These are phyloP conservation scores for Dastarcus helophoroides DNA, from an alignment of 2,888 invertebrate genomes.

Conservation along the genomic window DNA sequence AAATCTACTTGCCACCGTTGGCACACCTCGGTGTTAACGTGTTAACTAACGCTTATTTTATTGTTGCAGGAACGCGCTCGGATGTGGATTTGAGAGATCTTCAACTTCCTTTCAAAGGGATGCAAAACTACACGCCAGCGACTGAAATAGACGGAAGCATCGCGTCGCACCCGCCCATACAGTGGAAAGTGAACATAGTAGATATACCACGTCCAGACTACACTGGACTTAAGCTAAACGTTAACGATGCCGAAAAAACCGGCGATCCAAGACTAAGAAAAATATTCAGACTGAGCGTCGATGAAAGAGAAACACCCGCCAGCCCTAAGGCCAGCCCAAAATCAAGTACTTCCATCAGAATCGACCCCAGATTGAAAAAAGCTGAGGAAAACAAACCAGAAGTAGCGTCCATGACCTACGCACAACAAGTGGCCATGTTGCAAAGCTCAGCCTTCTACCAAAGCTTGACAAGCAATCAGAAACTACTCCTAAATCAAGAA, in stretches of 20 bases:
- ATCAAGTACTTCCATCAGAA: slow-evolving; percentile 15
- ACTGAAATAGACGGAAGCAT: slow-evolving; percentile 79
- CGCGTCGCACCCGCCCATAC: slow-evolving; percentile 62
- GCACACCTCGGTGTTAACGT: too few species aligned
- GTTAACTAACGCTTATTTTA: too few species aligned
- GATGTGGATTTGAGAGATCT: slow-evolving; percentile 67
- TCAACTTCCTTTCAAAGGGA: slow-evolving; percentile 63
- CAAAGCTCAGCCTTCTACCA: slow-evolving; percentile 61
- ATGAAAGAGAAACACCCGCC: slow-evolving; percentile 48
- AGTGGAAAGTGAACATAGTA: slow-evolving; percentile 48
- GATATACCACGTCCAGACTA: slow-evolving; percentile 66
- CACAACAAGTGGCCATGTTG: slow-evolving; percentile 51
- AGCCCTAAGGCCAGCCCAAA: slow-evolving; percentile 37
- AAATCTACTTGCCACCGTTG: too few species aligned
- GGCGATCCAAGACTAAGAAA: slow-evolving; percentile 66
- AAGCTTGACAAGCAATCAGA: slow-evolving; percentile 58
- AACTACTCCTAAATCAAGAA: slow-evolving; percentile 59
- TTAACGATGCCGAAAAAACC: slow-evolving; percentile 57
- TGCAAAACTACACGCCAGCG: slow-evolving; percentile 70
- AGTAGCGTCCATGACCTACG: slow-evolving; percentile 35
- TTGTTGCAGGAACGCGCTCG: slow-evolving; percentile 37
- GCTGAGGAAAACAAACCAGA: slow-evolving; percentile 19
- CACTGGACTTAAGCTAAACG: slow-evolving; percentile 58
- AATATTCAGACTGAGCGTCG: slow-evolving; percentile 55
- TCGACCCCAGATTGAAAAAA: slow-evolving; percentile 34